phyloP scores from a whole-genome alignment of 1,140 invertebrate species.

The Drosophila nigrodunni region DNA sequence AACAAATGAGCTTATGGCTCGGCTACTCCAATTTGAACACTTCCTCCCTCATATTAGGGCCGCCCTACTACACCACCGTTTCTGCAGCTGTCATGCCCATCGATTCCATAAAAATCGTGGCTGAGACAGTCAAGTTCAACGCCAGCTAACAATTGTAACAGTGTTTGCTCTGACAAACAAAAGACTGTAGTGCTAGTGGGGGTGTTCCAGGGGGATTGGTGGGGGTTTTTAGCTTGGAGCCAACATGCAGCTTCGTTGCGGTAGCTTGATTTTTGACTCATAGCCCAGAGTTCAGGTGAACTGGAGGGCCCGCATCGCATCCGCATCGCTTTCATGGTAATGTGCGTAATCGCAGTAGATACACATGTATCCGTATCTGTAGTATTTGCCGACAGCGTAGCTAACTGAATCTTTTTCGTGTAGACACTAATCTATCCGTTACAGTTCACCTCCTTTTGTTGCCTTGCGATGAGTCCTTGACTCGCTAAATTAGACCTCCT shows the following conservation, averaged over 20 bases:
- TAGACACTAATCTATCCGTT: constrained; percentile 70
- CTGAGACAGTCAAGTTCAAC: constrained; percentile 78
- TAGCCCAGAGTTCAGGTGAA: constrained; percentile 47
- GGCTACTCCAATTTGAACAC: constrained; percentile 77
- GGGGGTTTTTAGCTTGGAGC: constrained; percentile 11
- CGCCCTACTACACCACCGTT: not conserved
- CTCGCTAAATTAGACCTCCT: not conserved
- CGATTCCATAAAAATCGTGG: constrained; percentile 67
- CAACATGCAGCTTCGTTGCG: constrained; percentile 65
- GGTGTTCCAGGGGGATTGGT: not conserved
- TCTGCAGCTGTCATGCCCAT: constrained; percentile 72
- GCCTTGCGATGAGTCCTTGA: constrained; percentile 58
- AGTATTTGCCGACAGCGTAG: constrained; percentile 28
- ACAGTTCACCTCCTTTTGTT: constrained; percentile 72
- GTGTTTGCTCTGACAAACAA: constrained; percentile 59
- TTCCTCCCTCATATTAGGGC: constrained; percentile 78
- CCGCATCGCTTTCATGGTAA: constrained; percentile 68
- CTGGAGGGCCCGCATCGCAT: constrained; percentile 66
- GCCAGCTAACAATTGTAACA: constrained; percentile 69
- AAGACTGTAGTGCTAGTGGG: constrained; percentile 20
- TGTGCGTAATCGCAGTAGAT: constrained; percentile 44
- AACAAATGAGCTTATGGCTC: constrained; percentile 65
- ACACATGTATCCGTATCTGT: constrained; percentile 4
- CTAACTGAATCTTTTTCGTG: constrained; percentile 49
- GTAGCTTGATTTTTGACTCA: constrained; percentile 81